phyloP scores from a whole-genome alignment of 2,797 vertebrate species.

The Anolis apletophallus region DNA sequence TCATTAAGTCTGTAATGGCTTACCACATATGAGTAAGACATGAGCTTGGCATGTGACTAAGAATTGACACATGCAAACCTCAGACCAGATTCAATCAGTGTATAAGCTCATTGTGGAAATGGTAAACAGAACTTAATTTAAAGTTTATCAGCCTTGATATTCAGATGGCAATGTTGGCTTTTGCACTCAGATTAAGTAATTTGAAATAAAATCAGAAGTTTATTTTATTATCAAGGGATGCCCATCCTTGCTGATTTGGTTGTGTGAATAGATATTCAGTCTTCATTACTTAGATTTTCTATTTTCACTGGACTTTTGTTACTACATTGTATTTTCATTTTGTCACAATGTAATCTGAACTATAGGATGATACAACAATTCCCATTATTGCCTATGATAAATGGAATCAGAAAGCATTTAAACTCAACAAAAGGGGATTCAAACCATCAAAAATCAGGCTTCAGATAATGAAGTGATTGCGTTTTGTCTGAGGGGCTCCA shows the following conservation, averaged over 20 bases:
- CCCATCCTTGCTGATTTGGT: background rate
- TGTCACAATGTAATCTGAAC: slow-evolving; percentile 56
- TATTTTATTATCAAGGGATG: background rate
- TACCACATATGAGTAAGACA: background rate
- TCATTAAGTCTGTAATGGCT: background rate
- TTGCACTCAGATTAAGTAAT: slow-evolving; percentile 1
- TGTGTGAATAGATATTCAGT: background rate
- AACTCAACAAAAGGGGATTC: slow-evolving; percentile 44
- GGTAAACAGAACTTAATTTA: background rate
- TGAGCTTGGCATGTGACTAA: background rate
- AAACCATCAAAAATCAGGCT: slow-evolving; percentile 52
- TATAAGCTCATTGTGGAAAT: background rate
- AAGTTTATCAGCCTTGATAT: background rate
- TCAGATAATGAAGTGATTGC: slow-evolving; percentile 44
- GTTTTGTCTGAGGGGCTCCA: slow-evolving; percentile 53
- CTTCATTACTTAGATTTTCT: background rate
- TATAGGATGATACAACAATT: slow-evolving; percentile 59
- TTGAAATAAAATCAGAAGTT: background rate
- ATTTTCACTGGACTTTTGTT: slow-evolving; percentile 3
- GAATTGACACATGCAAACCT: background rate
- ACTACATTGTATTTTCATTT: slow-evolving; percentile 43
- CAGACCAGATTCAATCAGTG: background rate
- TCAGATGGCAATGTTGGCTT: background rate
- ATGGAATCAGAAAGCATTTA: slow-evolving; percentile 43
- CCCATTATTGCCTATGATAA: slow-evolving; percentile 55